These are phyloP conservation scores for Hormaphis cornu DNA, from an alignment of 1,140 invertebrate genomes.

Conservation along the genomic window DNA sequence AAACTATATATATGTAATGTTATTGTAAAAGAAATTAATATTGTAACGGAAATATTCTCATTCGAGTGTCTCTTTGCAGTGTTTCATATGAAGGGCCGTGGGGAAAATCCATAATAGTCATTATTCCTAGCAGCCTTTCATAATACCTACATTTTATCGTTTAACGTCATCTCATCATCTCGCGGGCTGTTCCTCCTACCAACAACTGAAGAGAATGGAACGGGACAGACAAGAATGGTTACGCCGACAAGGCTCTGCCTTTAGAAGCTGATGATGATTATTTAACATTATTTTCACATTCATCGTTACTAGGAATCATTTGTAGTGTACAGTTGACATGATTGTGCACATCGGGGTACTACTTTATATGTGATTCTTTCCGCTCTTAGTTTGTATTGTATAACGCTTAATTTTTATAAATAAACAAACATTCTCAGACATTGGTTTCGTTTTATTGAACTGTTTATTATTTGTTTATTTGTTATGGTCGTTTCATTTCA, in stretches of 20 bases:
- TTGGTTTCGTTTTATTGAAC: not conserved
- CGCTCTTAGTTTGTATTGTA: conserved; percentile 27
- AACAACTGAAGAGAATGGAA: no score
- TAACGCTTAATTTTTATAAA: conserved; percentile 3
- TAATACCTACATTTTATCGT: no score
- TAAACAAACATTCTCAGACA: not conserved
- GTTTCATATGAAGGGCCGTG: no score
- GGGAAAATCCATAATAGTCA: no score
- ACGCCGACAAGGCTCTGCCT: no score
- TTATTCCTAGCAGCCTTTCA: no score
- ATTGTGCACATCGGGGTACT: conserved; percentile 11
- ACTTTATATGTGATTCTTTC: conserved; percentile 18
- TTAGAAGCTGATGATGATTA: not conserved
- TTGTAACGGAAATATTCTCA: no score
- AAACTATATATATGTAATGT: not conserved
- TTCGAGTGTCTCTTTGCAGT: not conserved
- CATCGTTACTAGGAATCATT: conserved; percentile 11
- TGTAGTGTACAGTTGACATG: conserved; percentile 19
- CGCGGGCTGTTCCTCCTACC: no score
- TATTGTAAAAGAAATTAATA: no score
- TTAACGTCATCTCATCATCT: not conserved
- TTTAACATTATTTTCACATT: conserved; percentile 18
- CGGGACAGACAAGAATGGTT: no score
- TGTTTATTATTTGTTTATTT: not conserved
- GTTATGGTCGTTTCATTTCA: conserved; percentile 2